phyloP scores from a whole-genome alignment of 2,113 vertebrate species.

The Centropristis striata region DNA sequence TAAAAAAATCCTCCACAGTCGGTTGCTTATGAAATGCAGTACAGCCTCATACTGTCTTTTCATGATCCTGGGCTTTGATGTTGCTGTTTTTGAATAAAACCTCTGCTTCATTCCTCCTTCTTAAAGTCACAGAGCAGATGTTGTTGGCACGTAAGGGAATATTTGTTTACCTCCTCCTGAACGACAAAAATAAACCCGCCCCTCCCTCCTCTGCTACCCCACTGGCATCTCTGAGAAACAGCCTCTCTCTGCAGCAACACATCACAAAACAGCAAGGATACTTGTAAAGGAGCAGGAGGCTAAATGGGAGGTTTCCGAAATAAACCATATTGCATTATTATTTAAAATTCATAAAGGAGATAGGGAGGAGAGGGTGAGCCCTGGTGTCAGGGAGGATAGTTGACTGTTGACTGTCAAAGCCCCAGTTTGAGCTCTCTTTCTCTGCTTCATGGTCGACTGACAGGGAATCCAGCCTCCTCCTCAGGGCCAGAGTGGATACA shows the following conservation, averaged over 20 bases:
- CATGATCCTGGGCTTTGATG: constrained; percentile 31
- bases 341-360: constrained; percentile 7
- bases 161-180: constrained; percentile 49
- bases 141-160: constrained; percentile 29
- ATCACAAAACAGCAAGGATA: constrained; percentile 12
- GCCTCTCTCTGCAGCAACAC: constrained; percentile 31
- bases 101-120: constrained; percentile 25
- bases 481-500: not conserved
- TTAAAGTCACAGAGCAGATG: constrained; percentile 45
- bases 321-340: constrained; percentile 9
- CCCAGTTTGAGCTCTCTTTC: constrained; percentile 6
- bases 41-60: constrained; percentile 23
- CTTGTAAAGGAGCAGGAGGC: constrained; percentile 31
- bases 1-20: not conserved
- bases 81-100: constrained; percentile 25
- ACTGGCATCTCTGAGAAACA: constrained; percentile 30
- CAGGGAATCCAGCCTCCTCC: constrained; percentile 2
- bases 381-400: not conserved
- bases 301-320: constrained; percentile 7
- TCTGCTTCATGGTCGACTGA: not conserved
- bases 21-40: constrained; percentile 1
- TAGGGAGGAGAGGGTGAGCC: not conserved
- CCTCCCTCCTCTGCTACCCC: constrained; percentile 22
- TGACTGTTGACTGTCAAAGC: constrained; percentile 19
- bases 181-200: constrained; percentile 60